Conservation (phyloP, 2,888 invertebrate species). For the Aelia acuminata region DNA sequence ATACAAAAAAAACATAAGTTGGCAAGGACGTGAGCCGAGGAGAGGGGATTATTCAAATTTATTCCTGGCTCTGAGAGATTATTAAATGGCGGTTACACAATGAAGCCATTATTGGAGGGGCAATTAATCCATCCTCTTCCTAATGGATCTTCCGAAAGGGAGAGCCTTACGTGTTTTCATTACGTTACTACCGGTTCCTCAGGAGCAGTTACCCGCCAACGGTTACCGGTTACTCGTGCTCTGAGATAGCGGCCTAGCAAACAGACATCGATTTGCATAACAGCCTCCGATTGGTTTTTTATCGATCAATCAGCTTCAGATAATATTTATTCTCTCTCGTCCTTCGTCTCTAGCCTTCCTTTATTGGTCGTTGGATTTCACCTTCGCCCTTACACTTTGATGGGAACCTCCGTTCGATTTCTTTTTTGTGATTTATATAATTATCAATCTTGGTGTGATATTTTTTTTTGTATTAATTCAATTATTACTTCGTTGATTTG, state of each 20-base stretch:
- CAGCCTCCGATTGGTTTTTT: neutral
- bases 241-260: neutral
- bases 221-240: too few relatives aligned
- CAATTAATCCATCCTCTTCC: neutral
- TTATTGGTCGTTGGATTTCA: neutral
- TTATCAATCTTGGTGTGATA: too few relatives aligned
- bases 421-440: too few relatives aligned
- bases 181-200: conserved; percentile 1
- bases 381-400: neutral
- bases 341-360: neutral
- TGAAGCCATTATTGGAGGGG: conserved; percentile 25
- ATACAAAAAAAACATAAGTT: neutral
- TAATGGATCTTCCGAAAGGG: conserved; percentile 14
- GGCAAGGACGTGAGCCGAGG: neutral
- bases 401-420: neutral
- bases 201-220: conserved; percentile 20
- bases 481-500: too few relatives aligned
- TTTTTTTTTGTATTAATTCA: too few relatives aligned
- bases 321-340: neutral
- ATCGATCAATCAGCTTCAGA: neutral
- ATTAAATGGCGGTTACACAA: conserved; percentile 44
- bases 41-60: conserved; percentile 31
- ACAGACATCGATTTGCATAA: conserved; percentile 35
- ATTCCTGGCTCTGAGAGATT: conserved; percentile 1
- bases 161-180: neutral